Evolutionary conservation across 1,140 invertebrate genomes (phyloP).

Genomic region (Drosophila parvula): DNA sequence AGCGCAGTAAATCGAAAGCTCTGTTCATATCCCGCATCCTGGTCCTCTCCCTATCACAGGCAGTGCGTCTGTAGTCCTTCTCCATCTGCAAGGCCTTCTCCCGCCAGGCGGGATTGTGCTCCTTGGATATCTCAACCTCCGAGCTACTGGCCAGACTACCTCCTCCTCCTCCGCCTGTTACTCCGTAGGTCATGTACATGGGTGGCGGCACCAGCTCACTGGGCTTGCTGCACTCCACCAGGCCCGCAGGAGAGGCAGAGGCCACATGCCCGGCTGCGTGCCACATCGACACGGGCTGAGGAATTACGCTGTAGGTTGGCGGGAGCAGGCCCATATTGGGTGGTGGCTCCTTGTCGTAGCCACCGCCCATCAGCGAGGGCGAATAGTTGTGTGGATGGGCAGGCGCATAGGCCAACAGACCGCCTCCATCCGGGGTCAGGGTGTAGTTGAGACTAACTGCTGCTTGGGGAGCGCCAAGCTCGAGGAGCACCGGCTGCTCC

Average conservation of each 20-base stretch:
- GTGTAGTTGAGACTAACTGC: conserved; percentile 57
- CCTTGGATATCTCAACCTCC: conserved; percentile 83
- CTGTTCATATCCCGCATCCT: conserved; percentile 95
- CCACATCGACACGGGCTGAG: conserved; percentile 76
- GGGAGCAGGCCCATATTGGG: conserved; percentile 34
- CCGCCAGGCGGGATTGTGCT: conserved; percentile 85
- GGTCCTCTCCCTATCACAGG: conserved; percentile 93
- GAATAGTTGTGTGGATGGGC: conserved; percentile 40
- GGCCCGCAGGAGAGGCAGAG: neutral
- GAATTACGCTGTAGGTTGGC: conserved; percentile 61
- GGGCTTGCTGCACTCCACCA: conserved; percentile 47
- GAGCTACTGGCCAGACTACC: conserved; percentile 33
- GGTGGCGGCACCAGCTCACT: conserved; percentile 74
- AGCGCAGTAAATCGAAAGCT: conserved; percentile 91
- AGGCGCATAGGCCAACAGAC: conserved; percentile 52
- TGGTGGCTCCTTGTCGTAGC: conserved; percentile 58
- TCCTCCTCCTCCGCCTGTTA: conserved; percentile 7
- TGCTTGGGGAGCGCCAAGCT: conserved; percentile 59
- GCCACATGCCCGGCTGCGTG: conserved; percentile 25
- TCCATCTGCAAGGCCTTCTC: conserved; percentile 86
- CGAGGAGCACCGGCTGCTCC: conserved; percentile 72
- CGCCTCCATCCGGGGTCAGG: conserved; percentile 50
- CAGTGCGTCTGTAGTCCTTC: conserved; percentile 86
- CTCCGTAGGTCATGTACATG: conserved; percentile 69
- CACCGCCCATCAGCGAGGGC: conserved; percentile 40